A percentile compares a stretch with the other conserved stretches of the same genome.
Conservation (phyloP, 2,113 vertebrate genomes). For the Brachirus orientalis region DNA sequence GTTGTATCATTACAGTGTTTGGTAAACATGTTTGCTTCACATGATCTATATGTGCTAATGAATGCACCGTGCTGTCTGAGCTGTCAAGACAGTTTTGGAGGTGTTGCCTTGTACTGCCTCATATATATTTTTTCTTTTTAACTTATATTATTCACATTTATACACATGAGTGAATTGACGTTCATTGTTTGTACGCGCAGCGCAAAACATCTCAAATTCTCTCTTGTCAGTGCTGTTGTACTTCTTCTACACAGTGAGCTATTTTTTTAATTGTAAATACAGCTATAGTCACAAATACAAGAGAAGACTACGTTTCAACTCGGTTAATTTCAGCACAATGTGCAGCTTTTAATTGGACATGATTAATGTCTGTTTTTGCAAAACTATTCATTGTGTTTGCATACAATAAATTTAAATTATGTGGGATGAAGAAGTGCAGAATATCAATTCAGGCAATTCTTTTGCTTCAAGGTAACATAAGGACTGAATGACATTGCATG, state of each 20-base stretch:
- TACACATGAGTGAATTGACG: background rate
- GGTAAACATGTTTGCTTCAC: constrained; percentile 61
- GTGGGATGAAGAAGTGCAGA: background rate
- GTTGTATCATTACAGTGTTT: constrained; percentile 57
- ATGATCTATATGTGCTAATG: constrained; percentile 60
- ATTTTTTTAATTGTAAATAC: background rate
- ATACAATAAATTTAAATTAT: background rate
- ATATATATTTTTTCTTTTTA: background rate
- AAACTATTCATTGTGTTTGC: background rate
- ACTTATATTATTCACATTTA: background rate
- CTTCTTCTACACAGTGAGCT: no score
- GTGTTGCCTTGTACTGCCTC: background rate
- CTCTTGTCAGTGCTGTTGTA: background rate
- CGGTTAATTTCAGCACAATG: background rate
- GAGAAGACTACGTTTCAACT: background rate
- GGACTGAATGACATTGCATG: background rate
- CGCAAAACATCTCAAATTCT: background rate
- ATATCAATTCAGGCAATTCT: background rate
- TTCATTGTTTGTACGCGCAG: background rate
- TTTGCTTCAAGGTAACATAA: constrained; percentile 19
- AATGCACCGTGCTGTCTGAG: constrained; percentile 6
- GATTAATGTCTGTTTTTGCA: constrained; percentile 4
- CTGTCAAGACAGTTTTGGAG: background rate
- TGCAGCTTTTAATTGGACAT: background rate
- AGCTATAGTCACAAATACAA: background rate